Evolutionary conservation across 2,888 invertebrate genomes (phyloP), one percentile per base, ranked within the genome.

Genomic region (Serripes groenlandicus): DNA sequence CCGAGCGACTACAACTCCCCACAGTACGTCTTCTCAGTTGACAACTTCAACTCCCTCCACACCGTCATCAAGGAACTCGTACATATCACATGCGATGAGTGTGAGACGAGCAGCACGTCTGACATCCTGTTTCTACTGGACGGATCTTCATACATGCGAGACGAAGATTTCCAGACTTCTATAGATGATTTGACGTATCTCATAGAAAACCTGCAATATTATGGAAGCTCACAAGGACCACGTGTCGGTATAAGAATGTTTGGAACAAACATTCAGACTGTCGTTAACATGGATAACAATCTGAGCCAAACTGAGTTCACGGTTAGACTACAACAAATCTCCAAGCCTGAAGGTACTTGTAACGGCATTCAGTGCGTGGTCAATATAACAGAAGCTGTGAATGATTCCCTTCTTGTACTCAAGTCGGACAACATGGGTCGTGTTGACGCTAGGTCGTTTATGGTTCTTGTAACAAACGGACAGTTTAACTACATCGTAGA

Each of bases 1-100:
- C 23, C 52, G 0, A 23, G 35, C 18, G 64, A 62, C 52, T 23
- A 42, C 0, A 34, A 54, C 7, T 60, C 52, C 28, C 49, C 72
- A 21, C 54, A 62, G 3, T 52, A 71, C 21, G 80, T 75, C 1
- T 81, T 71, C 49, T 76, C 80, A 4, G 75, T 81, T 15, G 66
- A 81, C n/a, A 72, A 76, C 30, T 81, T 81, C 30, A 66, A 81
- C 54, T 71, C 80, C 1, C 62, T 81, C 49, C 60, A 72, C 56
- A 76, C 80, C 56, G 70, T 81, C 21, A 28, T 81, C 18, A 62
- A 72, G 58, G 58, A 75, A 7, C 68, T 81, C n/a, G 80, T 81
- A 3, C 62, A 81, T 42, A 23, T 68, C 18, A 70, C 70, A 21
- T 81, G 80, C 26, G 76, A 81, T 35, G 66, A 71, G 37, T 78